These are phyloP conservation scores for Saccostrea glomerata DNA, from an alignment of 1,140 invertebrate species.

Conservation along the genomic window DNA sequence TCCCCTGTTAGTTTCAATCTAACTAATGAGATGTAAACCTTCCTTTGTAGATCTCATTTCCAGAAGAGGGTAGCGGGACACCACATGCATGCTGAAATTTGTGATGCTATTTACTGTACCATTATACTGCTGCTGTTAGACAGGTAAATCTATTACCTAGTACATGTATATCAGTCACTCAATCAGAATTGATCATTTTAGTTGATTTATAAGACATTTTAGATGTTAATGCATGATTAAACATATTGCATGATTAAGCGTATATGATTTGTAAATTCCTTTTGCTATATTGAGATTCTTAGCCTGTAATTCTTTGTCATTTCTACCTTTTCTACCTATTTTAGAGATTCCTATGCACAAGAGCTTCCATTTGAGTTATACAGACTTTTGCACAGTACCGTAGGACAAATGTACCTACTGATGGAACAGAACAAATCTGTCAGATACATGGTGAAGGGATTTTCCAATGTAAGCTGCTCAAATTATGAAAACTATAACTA, in stretches of 20 bases:
- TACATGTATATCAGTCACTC: background rate
- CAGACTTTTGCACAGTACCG: slow-evolving; percentile 69
- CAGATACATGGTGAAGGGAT: slow-evolving; percentile 67
- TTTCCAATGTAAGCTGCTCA: slow-evolving; percentile 65
- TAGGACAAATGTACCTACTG: slow-evolving; percentile 65
- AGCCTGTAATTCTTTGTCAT: background rate
- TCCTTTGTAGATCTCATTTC: slow-evolving; percentile 65
- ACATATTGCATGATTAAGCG: too few species aligned
- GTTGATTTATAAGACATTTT: too few species aligned
- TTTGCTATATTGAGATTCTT: background rate
- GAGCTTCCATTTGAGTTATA: slow-evolving; percentile 68
- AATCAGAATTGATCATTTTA: too few species aligned
- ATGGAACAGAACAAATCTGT: slow-evolving; percentile 72
- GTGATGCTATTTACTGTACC: slow-evolving; percentile 71
- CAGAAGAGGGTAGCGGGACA: slow-evolving; percentile 70
- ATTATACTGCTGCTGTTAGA: slow-evolving; percentile 70
- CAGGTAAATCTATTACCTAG: slow-evolving; percentile 59
- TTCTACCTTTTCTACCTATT: slow-evolving; percentile 23
- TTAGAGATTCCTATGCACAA: slow-evolving; percentile 63
- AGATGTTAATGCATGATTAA: too few species aligned
- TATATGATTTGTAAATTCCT: background rate
- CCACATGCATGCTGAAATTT: slow-evolving; percentile 70
- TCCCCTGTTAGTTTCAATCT: too few species aligned
- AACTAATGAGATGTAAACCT: background rate
- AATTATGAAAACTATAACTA: background rate